phyloP scores from a whole-genome alignment of 30 jellyfish, hydroid and myxozoan genomes.

The Sanderia malayensis region DNA sequence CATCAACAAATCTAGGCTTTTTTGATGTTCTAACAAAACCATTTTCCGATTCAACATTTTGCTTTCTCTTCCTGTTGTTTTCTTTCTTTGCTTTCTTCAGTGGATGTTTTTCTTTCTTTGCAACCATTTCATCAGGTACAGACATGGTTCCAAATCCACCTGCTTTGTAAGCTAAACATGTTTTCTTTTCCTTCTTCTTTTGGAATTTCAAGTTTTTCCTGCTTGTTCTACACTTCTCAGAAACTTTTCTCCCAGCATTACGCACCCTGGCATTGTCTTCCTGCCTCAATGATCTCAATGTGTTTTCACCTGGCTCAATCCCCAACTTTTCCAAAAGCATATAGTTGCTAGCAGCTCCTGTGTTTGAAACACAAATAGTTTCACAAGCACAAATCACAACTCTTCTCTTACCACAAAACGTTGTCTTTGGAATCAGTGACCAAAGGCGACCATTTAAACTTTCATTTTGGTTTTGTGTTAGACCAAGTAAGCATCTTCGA shows the following conservation, averaged over 20 bases:
- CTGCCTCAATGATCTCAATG: constrained; percentile 20
- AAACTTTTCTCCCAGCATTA: constrained; percentile 17
- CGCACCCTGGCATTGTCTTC: constrained; percentile 31
- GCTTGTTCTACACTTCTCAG: constrained; percentile 6
- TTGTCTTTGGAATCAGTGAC: constrained; percentile 33
- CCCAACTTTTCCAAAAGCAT: constrained; percentile 33
- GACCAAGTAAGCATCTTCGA: constrained; percentile 43
- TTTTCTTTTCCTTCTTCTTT: not conserved
- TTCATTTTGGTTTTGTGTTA: constrained; percentile 44
- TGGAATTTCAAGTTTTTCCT: constrained; percentile 14
- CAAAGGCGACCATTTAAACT: constrained; percentile 32
- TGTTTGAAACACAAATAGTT: constrained; percentile 40
- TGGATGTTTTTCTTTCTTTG: not conserved
- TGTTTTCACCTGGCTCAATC: constrained; percentile 23
- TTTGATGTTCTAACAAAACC: no score
- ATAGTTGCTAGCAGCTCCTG: constrained; percentile 34
- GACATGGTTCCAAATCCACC: not conserved
- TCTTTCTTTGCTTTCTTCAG: not conserved
- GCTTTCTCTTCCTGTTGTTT: not conserved
- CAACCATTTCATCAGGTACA: not conserved
- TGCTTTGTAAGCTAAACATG: constrained; percentile 1
- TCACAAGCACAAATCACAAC: constrained; percentile 19
- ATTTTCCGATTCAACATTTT: no score
- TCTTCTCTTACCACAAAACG: constrained; percentile 41
- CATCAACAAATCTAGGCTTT: no score